Conservation (phyloP, 1,140 invertebrate genomes). For the Cydia amplana region DNA sequence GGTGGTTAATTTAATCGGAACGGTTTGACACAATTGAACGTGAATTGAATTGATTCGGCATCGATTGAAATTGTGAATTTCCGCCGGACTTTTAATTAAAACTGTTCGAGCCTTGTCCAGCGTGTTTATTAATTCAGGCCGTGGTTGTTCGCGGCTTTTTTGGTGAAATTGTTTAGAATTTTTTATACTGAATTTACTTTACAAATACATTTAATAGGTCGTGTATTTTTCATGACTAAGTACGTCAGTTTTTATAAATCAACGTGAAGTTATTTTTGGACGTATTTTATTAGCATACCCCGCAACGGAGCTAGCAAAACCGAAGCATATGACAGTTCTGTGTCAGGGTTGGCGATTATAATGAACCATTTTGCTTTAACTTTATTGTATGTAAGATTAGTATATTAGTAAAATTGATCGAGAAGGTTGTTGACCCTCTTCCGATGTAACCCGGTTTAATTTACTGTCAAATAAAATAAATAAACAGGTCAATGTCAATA, state of each 20-base stretch:
- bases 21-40: slow-evolving; percentile 51
- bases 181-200: neutral
- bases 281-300: too few species aligned
- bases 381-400: too few species aligned
- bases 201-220: slow-evolving; percentile 5
- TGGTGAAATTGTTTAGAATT: slow-evolving; percentile 23
- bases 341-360: too few species aligned
- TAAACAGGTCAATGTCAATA: too few species aligned
- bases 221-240: slow-evolving; percentile 1
- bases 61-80: slow-evolving; percentile 50
- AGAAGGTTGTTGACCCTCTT: too few species aligned
- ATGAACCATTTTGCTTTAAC: too few species aligned
- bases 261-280: neutral
- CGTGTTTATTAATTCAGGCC: slow-evolving; percentile 43
- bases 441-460: too few species aligned
- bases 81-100: slow-evolving; percentile 53
- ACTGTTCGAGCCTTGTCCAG: slow-evolving; percentile 41
- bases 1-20: slow-evolving; percentile 69
- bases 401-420: too few species aligned
- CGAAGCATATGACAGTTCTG: too few species aligned
- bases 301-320: too few species aligned
- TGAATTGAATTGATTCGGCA: slow-evolving; percentile 54
- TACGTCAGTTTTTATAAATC: neutral
- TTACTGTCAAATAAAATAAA: too few species aligned
- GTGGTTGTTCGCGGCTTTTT: slow-evolving; percentile 9